These are phyloP conservation scores for Leptestheria dahalacensis DNA, from an alignment of 1,140 invertebrate species.

Conservation along the genomic window DNA sequence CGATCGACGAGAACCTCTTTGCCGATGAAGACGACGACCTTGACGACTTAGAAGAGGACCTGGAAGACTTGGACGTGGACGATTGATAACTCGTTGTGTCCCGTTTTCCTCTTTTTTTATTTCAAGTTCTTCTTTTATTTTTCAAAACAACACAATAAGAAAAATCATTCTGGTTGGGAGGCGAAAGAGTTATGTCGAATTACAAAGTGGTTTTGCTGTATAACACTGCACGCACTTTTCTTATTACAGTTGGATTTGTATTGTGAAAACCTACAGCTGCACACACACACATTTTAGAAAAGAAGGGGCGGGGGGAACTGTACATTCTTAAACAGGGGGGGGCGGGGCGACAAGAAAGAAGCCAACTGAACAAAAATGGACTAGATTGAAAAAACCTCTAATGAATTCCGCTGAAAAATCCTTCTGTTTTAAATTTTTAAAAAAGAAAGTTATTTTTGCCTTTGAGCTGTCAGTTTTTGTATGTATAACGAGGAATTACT, in stretches of 20 bases:
- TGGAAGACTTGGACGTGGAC: conserved; percentile 35
- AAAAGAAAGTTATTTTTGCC: no score
- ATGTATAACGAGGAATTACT: background rate
- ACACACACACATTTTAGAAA: background rate
- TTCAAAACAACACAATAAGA: conserved; percentile 1
- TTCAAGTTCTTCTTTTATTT: conserved; percentile 3
- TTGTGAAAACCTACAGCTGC: no score
- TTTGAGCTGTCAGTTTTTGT: background rate
- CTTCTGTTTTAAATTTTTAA: no score
- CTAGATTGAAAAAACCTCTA: no score
- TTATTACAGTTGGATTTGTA: no score
- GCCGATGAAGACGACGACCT: conserved; percentile 62
- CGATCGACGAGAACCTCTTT: conserved; percentile 93
- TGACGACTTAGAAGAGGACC: conserved; percentile 65
- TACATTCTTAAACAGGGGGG: no score
- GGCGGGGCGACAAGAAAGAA: no score
- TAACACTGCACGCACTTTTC: no score
- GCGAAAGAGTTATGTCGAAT: background rate
- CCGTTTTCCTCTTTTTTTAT: background rate
- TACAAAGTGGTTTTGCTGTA: background rate
- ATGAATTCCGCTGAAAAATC: no score
- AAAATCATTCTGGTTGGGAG: background rate
- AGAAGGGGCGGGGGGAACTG: background rate
- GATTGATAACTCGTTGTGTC: conserved; percentile 3
- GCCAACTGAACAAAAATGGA: no score